Conservation (phyloP, 2,888 invertebrate species). For the Lamellibrachia columna region DNA sequence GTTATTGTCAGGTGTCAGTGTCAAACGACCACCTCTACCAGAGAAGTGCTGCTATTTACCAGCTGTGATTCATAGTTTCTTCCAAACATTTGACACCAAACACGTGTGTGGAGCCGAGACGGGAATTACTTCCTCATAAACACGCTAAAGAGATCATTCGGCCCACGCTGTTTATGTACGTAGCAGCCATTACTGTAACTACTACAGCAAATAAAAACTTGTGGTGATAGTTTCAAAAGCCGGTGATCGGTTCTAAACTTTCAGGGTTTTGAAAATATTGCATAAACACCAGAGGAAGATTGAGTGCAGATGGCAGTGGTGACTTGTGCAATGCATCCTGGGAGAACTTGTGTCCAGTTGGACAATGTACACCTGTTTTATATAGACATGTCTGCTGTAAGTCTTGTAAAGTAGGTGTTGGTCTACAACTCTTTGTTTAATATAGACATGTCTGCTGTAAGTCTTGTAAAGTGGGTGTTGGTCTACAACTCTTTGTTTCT, state of each 20-base stretch:
- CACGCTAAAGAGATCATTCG: neutral
- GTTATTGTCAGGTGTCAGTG: neutral
- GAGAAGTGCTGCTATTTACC: neutral
- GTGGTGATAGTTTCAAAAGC: neutral
- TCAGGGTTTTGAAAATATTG: neutral
- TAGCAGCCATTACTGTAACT: neutral
- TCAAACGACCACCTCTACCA: neutral
- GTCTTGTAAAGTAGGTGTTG: too few species aligned
- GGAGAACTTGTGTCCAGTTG: neutral
- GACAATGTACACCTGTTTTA: neutral
- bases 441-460: too few species aligned
- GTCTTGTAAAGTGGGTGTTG: too few species aligned
- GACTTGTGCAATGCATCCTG: neutral
- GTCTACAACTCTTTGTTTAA: too few species aligned
- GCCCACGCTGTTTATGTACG: neutral
- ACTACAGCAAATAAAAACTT: neutral
- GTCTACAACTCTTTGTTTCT: too few species aligned
- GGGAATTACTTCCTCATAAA: conserved; percentile 6
- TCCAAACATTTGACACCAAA: neutral
- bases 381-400: too few species aligned
- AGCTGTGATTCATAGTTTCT: neutral
- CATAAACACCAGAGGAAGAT: neutral
- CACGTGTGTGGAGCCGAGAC: neutral
- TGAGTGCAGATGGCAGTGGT: neutral
- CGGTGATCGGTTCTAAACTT: neutral